These are phyloP conservation scores for Scaptomyza reducta DNA, from an alignment of 2,888 invertebrate genomes.

Conservation along the genomic window DNA sequence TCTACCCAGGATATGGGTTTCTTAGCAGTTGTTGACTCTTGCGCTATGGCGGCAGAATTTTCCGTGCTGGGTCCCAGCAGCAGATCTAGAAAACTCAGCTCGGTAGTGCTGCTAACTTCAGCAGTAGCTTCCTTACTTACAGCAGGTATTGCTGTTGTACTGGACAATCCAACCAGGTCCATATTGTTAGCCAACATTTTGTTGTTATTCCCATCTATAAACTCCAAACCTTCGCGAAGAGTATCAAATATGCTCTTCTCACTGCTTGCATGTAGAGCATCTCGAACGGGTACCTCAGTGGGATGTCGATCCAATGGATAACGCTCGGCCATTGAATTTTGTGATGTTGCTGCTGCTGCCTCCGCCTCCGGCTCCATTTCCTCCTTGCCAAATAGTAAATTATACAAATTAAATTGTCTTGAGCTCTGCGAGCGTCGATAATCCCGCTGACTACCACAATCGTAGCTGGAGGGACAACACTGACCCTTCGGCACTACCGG, in stretches of 20 bases:
- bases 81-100: conserved; percentile 78
- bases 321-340: conserved; percentile 63
- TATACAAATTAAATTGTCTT: conserved; percentile 82
- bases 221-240: conserved; percentile 82
- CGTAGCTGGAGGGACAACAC: conserved; percentile 93
- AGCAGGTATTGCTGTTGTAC: conserved; percentile 30
- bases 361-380: conserved; percentile 53
- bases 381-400: conserved; percentile 82
- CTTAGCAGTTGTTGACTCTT: conserved; percentile 57
- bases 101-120: conserved; percentile 57
- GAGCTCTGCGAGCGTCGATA: conserved; percentile 78
- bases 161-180: conserved; percentile 54
- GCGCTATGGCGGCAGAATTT: conserved; percentile 19
- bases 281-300: conserved; percentile 30
- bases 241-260: conserved; percentile 83
- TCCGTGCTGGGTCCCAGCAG: conserved; percentile 75
- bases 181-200: conserved; percentile 75
- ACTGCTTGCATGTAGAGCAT: conserved; percentile 56
- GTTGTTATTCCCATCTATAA: conserved; percentile 82
- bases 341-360: conserved; percentile 35
- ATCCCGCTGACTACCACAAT: conserved; percentile 88
- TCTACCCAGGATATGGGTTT: conserved; percentile 76
- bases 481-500: conserved; percentile 91
- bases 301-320: conserved; percentile 81
- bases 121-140: background rate